Conservation (phyloP, 2,888 invertebrate species). For the Seira musarum region DNA sequence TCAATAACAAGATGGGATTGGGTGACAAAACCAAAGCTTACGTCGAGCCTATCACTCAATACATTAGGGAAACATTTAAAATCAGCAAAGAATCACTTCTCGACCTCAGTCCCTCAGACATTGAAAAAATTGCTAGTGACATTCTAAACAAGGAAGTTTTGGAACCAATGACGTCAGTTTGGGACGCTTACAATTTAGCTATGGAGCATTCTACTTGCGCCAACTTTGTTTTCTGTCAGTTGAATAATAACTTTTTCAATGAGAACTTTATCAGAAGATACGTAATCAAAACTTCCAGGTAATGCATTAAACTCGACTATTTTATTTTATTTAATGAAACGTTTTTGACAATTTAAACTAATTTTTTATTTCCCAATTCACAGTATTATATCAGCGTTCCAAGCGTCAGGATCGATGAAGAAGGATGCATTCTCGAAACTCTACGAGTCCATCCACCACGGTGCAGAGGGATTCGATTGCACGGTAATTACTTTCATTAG, state of each 20-base stretch:
- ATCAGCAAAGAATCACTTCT: slow-evolving; percentile 65
- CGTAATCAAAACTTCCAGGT: slow-evolving; percentile 65
- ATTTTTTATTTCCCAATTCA: slow-evolving; percentile 17
- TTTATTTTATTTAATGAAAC: not conserved
- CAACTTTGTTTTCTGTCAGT: slow-evolving; percentile 66
- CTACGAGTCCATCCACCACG: slow-evolving; percentile 65
- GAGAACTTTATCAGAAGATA: slow-evolving; percentile 67
- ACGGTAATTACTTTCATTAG: slow-evolving; percentile 57
- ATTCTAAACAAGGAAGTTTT: slow-evolving; percentile 67
- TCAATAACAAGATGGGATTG: slow-evolving; percentile 67
- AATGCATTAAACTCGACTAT: slow-evolving; percentile 9
- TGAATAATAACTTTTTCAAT: slow-evolving; percentile 66
- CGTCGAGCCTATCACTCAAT: slow-evolving; percentile 63
- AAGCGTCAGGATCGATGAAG: slow-evolving; percentile 64
- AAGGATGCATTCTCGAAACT: slow-evolving; percentile 65
- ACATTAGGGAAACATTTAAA: slow-evolving; percentile 66
- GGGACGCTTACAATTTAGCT: slow-evolving; percentile 64
- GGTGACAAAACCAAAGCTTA: slow-evolving; percentile 64
- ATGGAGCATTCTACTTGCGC: slow-evolving; percentile 64
- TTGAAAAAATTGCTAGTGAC: slow-evolving; percentile 67
- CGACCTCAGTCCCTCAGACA: slow-evolving; percentile 65
- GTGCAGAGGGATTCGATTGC: slow-evolving; percentile 67
- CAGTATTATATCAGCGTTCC: slow-evolving; percentile 68
- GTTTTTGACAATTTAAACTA: not conserved
- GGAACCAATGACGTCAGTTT: slow-evolving; percentile 61